These are phyloP conservation scores for Ficedula albicollis DNA, from an alignment of 2,797 vertebrate species.

Conservation along the genomic window DNA sequence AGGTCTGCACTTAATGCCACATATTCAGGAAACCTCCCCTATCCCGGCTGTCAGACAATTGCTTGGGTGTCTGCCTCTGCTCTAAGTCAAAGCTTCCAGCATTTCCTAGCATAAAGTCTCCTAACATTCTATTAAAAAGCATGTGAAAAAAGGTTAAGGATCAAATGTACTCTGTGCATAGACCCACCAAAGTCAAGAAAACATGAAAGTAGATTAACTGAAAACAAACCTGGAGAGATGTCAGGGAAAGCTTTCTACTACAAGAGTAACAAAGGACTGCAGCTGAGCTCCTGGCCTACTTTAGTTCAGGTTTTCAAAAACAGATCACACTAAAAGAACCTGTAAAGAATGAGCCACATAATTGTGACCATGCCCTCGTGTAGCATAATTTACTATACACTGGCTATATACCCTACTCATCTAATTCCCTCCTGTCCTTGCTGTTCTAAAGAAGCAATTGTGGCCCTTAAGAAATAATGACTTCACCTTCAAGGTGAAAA, in stretches of 20 bases:
- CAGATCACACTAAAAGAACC: background rate
- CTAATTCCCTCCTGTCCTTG: background rate
- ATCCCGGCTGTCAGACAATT: background rate
- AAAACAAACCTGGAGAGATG: background rate
- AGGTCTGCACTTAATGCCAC: background rate
- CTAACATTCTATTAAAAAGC: background rate
- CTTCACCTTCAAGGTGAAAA: background rate
- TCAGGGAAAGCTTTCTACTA: background rate
- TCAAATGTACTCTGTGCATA: background rate
- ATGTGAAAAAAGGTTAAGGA: background rate
- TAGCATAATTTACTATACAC: background rate
- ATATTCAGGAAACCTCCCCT: background rate
- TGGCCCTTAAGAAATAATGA: background rate
- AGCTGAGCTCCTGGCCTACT: background rate
- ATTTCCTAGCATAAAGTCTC: background rate
- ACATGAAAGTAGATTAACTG: background rate
- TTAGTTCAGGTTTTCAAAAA: background rate
- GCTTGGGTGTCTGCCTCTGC: background rate
- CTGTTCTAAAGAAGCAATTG: background rate
- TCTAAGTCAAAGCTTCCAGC: background rate
- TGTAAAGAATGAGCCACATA: background rate
- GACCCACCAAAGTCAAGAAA: background rate
- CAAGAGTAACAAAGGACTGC: conserved; percentile 8
- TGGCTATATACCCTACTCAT: background rate
- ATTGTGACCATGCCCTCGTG: background rate